Base-by-base conservation (phyloP, 2,797 vertebrate species). In the Acanthurus leucopareius region DNA sequence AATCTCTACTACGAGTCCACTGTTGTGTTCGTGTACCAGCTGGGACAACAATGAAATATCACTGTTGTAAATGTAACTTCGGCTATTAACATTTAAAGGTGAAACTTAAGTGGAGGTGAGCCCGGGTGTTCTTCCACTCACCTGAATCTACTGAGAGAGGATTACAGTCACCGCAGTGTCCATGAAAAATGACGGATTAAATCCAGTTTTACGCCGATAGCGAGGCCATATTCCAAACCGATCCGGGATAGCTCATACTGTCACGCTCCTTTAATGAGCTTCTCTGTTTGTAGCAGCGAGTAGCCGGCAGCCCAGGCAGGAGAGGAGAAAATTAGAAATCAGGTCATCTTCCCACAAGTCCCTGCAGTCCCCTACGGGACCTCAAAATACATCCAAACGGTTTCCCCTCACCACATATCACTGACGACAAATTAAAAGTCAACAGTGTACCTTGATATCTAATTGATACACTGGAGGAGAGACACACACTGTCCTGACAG, bases 281-380 rank as follows among this genome's bases (percentile, higher is more conserved):
- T 84, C 75, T 90, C 48, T 32, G 75, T 88, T 82, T 53, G 86
- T 80, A 87, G 77, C 87, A 78, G 89, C 69, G 62, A 86, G 74
- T 40, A 89, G 80, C 83, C 84, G 80, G 70, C 77, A 92, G 86
- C 88, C 56, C 80, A 80, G 88, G 87, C 88, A 90, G 88, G 70
- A 87, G 88, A 91, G 76, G 84, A 92, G 89, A 91, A 88, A 92
- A 91, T 92, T 86, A 88, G 90, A 95, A 95, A 93, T 86, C 92
- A 95, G 94, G 94, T 95, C 94, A 95, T 92, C 93, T 92, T 91
- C 92, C 89, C 93, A 93, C 89, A 92, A 92, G 92, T 94, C 91
- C 84, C 87, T 89, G 90, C 91, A 90, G 88, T 90, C 89, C 92
- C 92, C 87, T 73, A 69, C 79, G 92, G 91, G 92, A 93, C 86